Percentiles rank a stretch among this genome's conserved stretches.
Conservation (phyloP, 2,113 vertebrate genomes). For the Centrocercus urophasianus region DNA sequence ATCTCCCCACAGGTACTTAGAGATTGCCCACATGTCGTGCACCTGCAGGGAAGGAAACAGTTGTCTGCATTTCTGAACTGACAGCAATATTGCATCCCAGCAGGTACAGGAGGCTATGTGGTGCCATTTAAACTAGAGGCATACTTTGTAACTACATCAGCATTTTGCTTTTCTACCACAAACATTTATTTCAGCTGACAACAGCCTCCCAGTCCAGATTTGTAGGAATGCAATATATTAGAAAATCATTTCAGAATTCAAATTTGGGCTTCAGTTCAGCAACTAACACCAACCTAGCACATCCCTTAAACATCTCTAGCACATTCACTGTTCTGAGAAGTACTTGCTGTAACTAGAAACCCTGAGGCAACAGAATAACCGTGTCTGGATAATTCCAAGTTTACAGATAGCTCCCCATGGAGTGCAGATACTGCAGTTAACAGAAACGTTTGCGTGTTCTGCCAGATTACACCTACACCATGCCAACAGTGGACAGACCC, state of each 20-base stretch:
- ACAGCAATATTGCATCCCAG: slow-evolving; percentile 28
- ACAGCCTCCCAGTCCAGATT: neutral
- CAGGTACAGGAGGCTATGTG: neutral
- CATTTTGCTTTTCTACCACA: neutral
- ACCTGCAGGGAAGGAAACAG: slow-evolving; percentile 37
- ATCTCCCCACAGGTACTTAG: neutral
- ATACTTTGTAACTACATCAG: neutral
- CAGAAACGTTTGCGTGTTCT: neutral
- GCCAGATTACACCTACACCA: neutral
- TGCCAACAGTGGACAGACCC: rapidly evolving
- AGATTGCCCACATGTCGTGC: neutral
- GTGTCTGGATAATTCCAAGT: neutral
- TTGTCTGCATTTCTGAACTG: neutral
- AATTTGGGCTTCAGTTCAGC: slow-evolving; percentile 6
- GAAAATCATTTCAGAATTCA: slow-evolving; percentile 36
- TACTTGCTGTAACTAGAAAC: neutral
- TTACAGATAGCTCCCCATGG: neutral
- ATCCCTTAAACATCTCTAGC: slow-evolving; percentile 38
- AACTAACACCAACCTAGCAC: neutral
- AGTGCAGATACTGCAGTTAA: neutral
- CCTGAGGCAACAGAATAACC: slow-evolving; percentile 35
- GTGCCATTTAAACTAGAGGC: neutral
- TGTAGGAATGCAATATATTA: neutral
- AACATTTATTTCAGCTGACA: slow-evolving; percentile 31
- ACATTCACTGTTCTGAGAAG: slow-evolving; percentile 25